These are phyloP conservation scores for Trachymyrmex septentrionalis DNA, from an alignment of 1,140 invertebrate genomes.

Conservation along the genomic window DNA sequence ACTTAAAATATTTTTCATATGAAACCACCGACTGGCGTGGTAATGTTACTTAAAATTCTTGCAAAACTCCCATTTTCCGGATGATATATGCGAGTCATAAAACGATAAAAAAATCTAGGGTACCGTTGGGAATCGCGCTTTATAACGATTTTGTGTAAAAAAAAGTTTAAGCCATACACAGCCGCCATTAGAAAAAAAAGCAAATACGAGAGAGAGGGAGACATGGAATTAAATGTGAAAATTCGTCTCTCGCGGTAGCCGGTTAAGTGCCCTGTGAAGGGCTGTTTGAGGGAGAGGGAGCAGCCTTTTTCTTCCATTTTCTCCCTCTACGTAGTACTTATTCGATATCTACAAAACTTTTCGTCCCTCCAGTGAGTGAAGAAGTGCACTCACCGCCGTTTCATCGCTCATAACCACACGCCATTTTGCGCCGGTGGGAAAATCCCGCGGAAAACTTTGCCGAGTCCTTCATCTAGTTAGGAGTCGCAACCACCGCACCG, in stretches of 20 bases:
- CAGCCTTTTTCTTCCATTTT: slow-evolving; percentile 28
- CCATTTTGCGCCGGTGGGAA: slow-evolving; percentile 47
- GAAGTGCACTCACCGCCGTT: slow-evolving; percentile 41
- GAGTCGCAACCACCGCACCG: slow-evolving; percentile 43
- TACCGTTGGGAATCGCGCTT: slow-evolving; percentile 34
- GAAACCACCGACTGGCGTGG: slow-evolving; percentile 30
- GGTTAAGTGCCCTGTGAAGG: not conserved
- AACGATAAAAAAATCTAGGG: slow-evolving; percentile 40
- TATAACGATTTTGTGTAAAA: slow-evolving; percentile 49
- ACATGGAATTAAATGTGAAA: slow-evolving; percentile 42
- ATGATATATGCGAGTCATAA: slow-evolving; percentile 41
- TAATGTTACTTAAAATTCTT: slow-evolving; percentile 56
- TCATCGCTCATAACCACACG: slow-evolving; percentile 59
- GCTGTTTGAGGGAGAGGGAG: not conserved
- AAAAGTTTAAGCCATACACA: slow-evolving; percentile 43
- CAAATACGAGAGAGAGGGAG: not conserved
- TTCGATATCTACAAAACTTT: slow-evolving; percentile 52
- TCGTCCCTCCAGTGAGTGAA: slow-evolving; percentile 44
- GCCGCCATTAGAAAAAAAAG: not conserved
- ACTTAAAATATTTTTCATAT: slow-evolving; percentile 46
- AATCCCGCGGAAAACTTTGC: slow-evolving; percentile 55
- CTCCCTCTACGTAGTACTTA: slow-evolving; percentile 17
- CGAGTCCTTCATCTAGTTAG: slow-evolving; percentile 58
- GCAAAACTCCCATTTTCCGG: slow-evolving; percentile 50
- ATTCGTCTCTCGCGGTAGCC: slow-evolving; percentile 34